Percentiles rank a stretch among this genome's conserved stretches.
Evolutionary conservation across 1,140 invertebrate genomes (phyloP).

Genomic region (Danaus melanippus): DNA sequence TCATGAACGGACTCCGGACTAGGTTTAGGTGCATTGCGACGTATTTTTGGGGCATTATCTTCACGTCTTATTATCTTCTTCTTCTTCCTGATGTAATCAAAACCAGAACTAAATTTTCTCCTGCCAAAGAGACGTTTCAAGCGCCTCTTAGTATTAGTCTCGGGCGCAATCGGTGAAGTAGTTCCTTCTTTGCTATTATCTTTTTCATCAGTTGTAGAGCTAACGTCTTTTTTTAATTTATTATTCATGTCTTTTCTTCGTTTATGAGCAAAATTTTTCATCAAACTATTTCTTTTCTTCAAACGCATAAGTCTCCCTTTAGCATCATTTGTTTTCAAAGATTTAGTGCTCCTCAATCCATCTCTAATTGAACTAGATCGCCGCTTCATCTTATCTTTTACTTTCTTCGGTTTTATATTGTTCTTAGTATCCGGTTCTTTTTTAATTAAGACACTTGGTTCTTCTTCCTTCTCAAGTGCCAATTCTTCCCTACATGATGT

Average conservation of each 20-base stretch:
- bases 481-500: constrained; percentile 64
- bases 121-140: constrained; percentile 66
- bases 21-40: constrained; percentile 68
- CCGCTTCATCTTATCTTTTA: constrained; percentile 49
- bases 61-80: constrained; percentile 75
- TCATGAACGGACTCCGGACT: constrained; percentile 81
- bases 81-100: constrained; percentile 92
- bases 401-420: constrained; percentile 53
- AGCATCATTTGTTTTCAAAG: constrained; percentile 74
- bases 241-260: constrained; percentile 46
- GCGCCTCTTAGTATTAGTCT: constrained; percentile 48
- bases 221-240: constrained; percentile 57
- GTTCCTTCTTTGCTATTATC: constrained; percentile 47
- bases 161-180: constrained; percentile 31
- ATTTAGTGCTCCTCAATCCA: constrained; percentile 72
- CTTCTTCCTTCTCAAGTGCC: constrained; percentile 36
- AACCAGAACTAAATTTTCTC: constrained; percentile 75
- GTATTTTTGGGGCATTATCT: constrained; percentile 45
- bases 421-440: constrained; percentile 50
- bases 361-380: constrained; percentile 71
- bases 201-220: constrained; percentile 47
- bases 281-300: constrained; percentile 72
- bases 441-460: constrained; percentile 35
- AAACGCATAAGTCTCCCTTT: constrained; percentile 71
- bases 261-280: constrained; percentile 69